Evolutionary conservation across 2,888 invertebrate species (phyloP), one percentile per base, ranked within the genome.

Genomic region (Ophion costatus): DNA sequence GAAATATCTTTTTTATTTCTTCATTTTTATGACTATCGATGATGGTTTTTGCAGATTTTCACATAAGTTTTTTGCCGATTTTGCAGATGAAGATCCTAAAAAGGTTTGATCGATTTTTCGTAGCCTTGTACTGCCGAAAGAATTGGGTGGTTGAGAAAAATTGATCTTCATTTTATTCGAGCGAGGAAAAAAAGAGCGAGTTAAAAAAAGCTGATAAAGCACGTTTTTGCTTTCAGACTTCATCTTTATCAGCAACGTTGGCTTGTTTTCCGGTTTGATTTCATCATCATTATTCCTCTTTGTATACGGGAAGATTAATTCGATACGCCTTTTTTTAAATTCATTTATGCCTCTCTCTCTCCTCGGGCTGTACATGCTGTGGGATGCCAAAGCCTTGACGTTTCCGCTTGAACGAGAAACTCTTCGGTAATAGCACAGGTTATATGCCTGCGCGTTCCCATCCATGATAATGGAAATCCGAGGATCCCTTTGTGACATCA

Each of bases 381-480:
- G 56, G 69, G 57, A 57, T 42, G 56, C 76, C 70, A 71, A 56
- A 76, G 70, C 33, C 38, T 64, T 63, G 45, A 67, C 45, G 33
- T 56, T 63, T n/a, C 29, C 67, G 38, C 56, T 76, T 70, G 61
- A 66, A 73, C 45, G 59, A 73, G 45, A 64, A 59, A 74, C 61
- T 66, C 22, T 77, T 38, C 66, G n/a, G n/a, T 66, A 56, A 51
- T 22, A 33, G 24, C 10, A 10, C 33, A 45, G 24, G 45, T 20
- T 29, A 29, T 45, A 22, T n/a, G 17, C 24, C 66, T 42, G 42
- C 9, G 11, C n/a, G 20, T 67, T 67, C 42, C 66, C 33, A 64
- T 67, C 66, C 17, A 38, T 17, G 51, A 17, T 51, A 69, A 69
- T 51, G 51, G 51, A 69, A 29, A 51, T 61, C 56, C 14, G 75